Conservation (phyloP, 2,113 vertebrate species). For the Perca flavescens region DNA sequence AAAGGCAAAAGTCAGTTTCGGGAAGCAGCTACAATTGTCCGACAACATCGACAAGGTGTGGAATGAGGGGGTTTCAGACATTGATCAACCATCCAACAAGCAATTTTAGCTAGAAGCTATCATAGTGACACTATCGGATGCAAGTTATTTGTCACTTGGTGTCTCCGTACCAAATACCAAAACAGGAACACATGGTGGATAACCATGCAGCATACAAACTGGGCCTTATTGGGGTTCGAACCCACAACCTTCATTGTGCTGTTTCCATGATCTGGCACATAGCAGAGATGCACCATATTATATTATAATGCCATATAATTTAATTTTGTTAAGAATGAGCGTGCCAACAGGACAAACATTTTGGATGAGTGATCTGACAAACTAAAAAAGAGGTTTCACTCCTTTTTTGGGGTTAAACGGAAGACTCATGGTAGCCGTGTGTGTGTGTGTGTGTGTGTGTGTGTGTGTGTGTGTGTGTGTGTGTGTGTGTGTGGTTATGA, state of each 20-base stretch:
- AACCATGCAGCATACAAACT: neutral
- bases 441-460: conserved; percentile 15
- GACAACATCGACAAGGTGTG: neutral
- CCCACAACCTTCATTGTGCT: neutral
- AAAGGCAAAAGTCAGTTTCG: neutral
- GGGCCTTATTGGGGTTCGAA: neutral
- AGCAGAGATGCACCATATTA: neutral
- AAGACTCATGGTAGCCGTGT: neutral
- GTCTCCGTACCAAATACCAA: neutral
- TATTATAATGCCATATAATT: neutral
- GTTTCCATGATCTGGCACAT: neutral
- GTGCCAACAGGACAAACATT: neutral
- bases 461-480: conserved; percentile 24
- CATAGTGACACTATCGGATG: neutral
- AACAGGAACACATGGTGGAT: neutral
- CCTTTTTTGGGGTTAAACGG: neutral
- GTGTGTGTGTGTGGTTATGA: conserved; percentile 34
- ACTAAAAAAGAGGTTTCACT: neutral
- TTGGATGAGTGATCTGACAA: neutral
- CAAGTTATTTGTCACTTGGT: neutral
- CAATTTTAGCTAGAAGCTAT: neutral
- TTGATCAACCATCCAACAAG: neutral
- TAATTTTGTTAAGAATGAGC: neutral
- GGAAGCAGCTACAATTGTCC: neutral
- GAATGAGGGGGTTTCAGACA: neutral